These are phyloP conservation scores for Stegophylla sp. DNA, from an alignment of 2,888 invertebrate species.

Conservation along the genomic window DNA sequence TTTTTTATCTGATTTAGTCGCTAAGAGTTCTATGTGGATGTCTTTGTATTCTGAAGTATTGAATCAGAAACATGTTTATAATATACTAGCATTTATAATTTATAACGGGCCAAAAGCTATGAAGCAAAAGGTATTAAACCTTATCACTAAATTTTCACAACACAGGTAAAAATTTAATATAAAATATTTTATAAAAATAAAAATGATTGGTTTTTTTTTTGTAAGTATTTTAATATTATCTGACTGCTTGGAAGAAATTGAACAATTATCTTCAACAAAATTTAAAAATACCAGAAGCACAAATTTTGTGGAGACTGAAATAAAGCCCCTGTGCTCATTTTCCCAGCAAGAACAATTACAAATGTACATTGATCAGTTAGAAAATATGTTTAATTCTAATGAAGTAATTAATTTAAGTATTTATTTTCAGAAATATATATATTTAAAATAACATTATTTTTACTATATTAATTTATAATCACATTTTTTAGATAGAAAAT, in stretches of 20 bases:
- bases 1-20: slow-evolving; percentile 35
- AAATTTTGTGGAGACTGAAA: slow-evolving; percentile 5
- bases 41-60: slow-evolving; percentile 50
- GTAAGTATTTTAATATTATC: slow-evolving; percentile 51
- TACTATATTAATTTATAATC: slow-evolving; percentile 2
- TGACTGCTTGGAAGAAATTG: slow-evolving; percentile 41
- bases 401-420: slow-evolving; percentile 27
- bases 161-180: slow-evolving; percentile 32
- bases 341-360: slow-evolving; percentile 45
- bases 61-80: slow-evolving; percentile 54
- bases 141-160: slow-evolving; percentile 51
- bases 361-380: slow-evolving; percentile 38
- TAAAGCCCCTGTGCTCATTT: slow-evolving; percentile 28
- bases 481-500: slow-evolving; percentile 29
- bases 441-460: not conserved
- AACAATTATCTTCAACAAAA: slow-evolving; percentile 17
- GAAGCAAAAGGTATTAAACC: slow-evolving; percentile 39
- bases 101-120: slow-evolving; percentile 44
- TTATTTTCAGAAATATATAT: not conserved
- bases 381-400: slow-evolving; percentile 34
- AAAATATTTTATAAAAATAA: not conserved
- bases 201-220: not conserved
- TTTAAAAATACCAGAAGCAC: not conserved
- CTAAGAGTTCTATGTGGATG: slow-evolving; percentile 47
- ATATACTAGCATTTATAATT: slow-evolving; percentile 41